Evolutionary conservation across 92 coral and sea anemone genomes (phyloP).

Genomic region (Virgularia gustaviana): DNA sequence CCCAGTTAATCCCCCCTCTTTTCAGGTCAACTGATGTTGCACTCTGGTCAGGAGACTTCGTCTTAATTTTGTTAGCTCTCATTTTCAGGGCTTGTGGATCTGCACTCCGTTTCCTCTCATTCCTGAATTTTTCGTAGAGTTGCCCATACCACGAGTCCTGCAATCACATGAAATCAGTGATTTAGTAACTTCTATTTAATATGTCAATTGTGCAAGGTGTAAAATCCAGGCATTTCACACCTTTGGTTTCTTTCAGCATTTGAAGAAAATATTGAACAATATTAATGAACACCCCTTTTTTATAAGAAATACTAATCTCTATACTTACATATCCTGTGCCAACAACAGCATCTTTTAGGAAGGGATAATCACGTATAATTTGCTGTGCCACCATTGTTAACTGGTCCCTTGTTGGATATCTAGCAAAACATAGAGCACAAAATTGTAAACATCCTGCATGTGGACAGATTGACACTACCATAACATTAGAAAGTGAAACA

Average conservation of each 20-base stretch:
- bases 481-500: too few relatives aligned
- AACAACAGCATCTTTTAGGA: conserved; percentile 53
- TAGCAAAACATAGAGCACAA: too few relatives aligned
- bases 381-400: too few relatives aligned
- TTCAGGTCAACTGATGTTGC: conserved; percentile 15
- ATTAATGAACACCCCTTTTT: neutral
- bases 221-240: too few relatives aligned
- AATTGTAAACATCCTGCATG: too few relatives aligned
- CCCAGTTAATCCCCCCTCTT: conserved; percentile 68
- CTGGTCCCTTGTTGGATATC: too few relatives aligned
- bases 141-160: conserved; percentile 61
- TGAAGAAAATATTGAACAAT: too few relatives aligned
- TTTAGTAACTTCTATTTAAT: too few relatives aligned
- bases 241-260: too few relatives aligned
- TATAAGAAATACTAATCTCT: neutral
- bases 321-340: conserved; percentile 68
- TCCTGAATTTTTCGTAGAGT: conserved; percentile 57
- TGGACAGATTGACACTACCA: too few relatives aligned
- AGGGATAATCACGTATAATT: conserved; percentile 51
- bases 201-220: too few relatives aligned
- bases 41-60: neutral
- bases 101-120: conserved; percentile 54
- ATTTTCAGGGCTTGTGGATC: conserved; percentile 36
- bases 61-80: conserved; percentile 16
- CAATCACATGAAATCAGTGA: too few relatives aligned